phyloP scores from a whole-genome alignment of 2,113 vertebrate genomes.

The Okapia johnstoni region DNA sequence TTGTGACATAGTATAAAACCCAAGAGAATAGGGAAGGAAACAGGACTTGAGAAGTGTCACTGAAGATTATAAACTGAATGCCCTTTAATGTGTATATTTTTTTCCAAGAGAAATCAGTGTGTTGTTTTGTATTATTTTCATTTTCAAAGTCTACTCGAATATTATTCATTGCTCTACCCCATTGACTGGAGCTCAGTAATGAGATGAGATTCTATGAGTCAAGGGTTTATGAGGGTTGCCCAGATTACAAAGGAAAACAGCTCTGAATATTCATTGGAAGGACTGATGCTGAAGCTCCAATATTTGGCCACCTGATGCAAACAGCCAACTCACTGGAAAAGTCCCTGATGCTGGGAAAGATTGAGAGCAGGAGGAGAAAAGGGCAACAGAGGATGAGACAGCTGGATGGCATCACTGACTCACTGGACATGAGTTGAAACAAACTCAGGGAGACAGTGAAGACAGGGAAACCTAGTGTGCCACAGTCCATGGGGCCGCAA shows the following conservation, averaged over 20 bases:
- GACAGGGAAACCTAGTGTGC: background rate
- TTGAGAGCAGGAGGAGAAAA: background rate
- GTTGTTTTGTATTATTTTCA: background rate
- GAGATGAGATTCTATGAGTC: background rate
- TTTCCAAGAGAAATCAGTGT: background rate
- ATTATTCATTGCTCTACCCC: background rate
- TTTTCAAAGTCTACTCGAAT: background rate
- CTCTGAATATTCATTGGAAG: background rate
- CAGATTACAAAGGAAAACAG: background rate
- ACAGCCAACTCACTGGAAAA: background rate
- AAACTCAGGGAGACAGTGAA: background rate
- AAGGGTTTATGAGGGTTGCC: background rate
- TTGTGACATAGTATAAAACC: background rate
- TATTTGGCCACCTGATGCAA: background rate
- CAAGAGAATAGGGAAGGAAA: background rate
- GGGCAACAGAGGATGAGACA: background rate
- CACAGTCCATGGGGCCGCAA: accelerated
- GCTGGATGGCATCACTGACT: background rate
- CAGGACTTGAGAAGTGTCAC: background rate
- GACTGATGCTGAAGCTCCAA: background rate
- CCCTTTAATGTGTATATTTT: background rate
- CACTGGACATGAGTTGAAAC: background rate
- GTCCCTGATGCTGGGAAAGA: background rate
- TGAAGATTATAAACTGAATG: background rate
- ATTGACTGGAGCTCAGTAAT: background rate